These are phyloP conservation scores for Antechinus stuartii DNA, from an alignment of 2,113 vertebrate genomes.

Conservation along the genomic window DNA sequence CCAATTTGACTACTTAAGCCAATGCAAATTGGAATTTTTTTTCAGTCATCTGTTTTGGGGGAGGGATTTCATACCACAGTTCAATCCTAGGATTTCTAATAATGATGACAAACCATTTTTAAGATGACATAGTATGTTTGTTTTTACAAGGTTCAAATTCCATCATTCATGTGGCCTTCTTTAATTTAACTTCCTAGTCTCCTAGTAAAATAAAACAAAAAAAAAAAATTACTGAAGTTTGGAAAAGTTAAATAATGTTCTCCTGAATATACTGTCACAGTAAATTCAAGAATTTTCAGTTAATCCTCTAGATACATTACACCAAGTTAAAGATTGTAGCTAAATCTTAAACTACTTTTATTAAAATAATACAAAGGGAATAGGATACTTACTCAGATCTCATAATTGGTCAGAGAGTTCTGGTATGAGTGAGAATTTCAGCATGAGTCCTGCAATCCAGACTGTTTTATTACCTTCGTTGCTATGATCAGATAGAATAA, in stretches of 20 bases:
- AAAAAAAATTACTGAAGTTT: conserved; percentile 64
- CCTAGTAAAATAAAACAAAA: conserved; percentile 50
- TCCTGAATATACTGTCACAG: conserved; percentile 31
- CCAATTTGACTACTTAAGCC: conserved; percentile 76
- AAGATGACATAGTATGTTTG: conserved; percentile 60
- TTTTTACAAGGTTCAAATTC: conserved; percentile 68
- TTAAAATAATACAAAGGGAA: neutral
- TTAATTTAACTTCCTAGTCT: conserved; percentile 72
- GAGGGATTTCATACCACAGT: conserved; percentile 54
- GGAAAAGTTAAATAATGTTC: conserved; percentile 56
- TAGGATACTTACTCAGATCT: neutral
- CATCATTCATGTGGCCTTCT: conserved; percentile 64
- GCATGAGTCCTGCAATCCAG: neutral
- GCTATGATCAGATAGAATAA: neutral
- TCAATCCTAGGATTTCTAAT: conserved; percentile 63
- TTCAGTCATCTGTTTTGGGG: conserved; percentile 73
- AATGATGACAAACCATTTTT: conserved; percentile 70
- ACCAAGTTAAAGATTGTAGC: neutral
- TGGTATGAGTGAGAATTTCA: neutral
- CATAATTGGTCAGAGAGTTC: fast-evolving
- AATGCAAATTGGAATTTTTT: conserved; percentile 62
- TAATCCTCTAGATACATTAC: neutral
- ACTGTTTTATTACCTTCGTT: neutral
- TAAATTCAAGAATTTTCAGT: conserved; percentile 9
- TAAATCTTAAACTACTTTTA: conserved; percentile 12